These are phyloP conservation scores for Rhyzopertha dominica DNA, from an alignment of 1,140 invertebrate species.

Conservation along the genomic window DNA sequence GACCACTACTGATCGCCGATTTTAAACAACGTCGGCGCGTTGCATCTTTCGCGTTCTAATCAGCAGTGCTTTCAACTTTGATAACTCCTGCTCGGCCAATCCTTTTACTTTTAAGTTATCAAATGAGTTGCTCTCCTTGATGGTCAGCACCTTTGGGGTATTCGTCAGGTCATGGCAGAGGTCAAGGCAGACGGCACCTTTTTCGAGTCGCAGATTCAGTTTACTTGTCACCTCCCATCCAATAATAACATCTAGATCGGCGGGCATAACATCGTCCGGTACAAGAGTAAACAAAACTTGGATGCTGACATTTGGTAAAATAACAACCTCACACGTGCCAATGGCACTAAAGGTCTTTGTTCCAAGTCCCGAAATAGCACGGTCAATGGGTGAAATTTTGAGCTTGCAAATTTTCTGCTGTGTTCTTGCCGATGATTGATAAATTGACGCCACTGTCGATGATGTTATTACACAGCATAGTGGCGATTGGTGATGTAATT, in stretches of 20 bases:
- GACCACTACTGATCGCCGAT: too few relatives aligned
- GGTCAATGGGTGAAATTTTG: neutral
- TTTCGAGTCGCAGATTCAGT: constrained; percentile 8
- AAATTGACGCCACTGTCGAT: constrained; percentile 11
- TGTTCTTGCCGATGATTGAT: constrained; percentile 13
- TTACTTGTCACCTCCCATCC: constrained; percentile 16
- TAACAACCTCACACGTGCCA: constrained; percentile 7
- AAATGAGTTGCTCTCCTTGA: too few relatives aligned
- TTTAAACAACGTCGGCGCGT: too few relatives aligned
- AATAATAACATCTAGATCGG: constrained; percentile 13
- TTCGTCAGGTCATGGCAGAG: constrained; percentile 1
- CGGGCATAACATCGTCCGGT: constrained; percentile 6
- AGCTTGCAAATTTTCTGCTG: constrained; percentile 3
- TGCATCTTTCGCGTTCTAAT: too few relatives aligned
- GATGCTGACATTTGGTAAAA: constrained; percentile 3
- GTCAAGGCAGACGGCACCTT: neutral
- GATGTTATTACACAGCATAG: constrained; percentile 8
- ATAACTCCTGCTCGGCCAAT: too few relatives aligned
- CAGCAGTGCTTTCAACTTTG: too few relatives aligned
- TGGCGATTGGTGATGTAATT: constrained; percentile 7
- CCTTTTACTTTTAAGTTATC: too few relatives aligned
- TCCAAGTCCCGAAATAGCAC: constrained; percentile 2
- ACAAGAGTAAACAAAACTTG: constrained; percentile 5
- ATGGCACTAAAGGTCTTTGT: constrained; percentile 11
- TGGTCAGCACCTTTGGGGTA: constrained; percentile 1